Base-by-base conservation (phyloP, 2,113 vertebrate species). In the Alethe diademata region DNA sequence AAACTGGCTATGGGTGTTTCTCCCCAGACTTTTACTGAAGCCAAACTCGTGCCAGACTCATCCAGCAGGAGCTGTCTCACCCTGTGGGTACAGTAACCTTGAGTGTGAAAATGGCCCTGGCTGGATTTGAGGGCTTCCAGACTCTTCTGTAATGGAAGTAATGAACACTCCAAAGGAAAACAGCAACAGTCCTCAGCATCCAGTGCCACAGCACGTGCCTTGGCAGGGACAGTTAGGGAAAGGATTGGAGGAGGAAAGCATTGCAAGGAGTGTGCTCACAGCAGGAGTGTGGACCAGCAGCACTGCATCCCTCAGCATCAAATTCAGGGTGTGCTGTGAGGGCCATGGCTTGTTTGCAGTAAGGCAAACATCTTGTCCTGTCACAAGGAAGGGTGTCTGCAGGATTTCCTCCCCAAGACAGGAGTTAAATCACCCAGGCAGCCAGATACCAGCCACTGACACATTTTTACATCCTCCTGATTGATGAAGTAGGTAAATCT, bases 121-220 rank as follows among this genome's bases (percentile, higher is more conserved):
- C 42, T 70, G 81, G 54, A 61, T 78, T 73, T 73, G 74, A 54
- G 89, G 60, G 35, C 56, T 95, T 95, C 64, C 81, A 78, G 51
- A 43, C 47, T 78, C 71, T 88, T 92, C 94, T 67, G 87, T 90
- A 92, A 94, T 83, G 92, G 78, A 93, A 94, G 90, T 12, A 94
- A 90, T 90, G 90, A 96, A 45, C 14, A 5, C 15, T 31, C 8
- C 0, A 3, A 79, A 90, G 60, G 67, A 43, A 88, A 96, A 85
- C 43, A 67, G 66, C 73, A 50, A 24, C 23, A 33, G 65, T 11
- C 36, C 57, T 89, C 45, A 14, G 53, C 40, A 43, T 38, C 50
- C 35, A 6, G 53, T 0, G 0, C 81, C 71, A 90, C 51, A 67
- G 61, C 70, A 38, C 0, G 12, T 2, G 24, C 45, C 57, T 88